Evolutionary conservation across 2,888 invertebrate species (phyloP).

Genomic region (Podabrus alpinus): DNA sequence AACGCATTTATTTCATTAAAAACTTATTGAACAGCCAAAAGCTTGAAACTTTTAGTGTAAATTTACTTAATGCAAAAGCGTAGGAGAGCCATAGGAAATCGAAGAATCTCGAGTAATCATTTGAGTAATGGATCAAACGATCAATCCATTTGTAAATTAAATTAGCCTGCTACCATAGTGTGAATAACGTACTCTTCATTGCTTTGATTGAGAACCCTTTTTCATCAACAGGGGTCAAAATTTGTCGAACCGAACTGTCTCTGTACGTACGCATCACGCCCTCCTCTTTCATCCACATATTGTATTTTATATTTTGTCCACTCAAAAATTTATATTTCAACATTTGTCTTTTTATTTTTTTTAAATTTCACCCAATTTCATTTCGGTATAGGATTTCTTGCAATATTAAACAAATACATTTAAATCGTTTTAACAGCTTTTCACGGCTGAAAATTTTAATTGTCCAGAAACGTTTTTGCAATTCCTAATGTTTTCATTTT

Average conservation of each 20-base stretch:
- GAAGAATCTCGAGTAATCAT: constrained; percentile 13
- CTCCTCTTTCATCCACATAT: constrained; percentile 26
- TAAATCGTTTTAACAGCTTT: no score
- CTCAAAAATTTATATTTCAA: neutral
- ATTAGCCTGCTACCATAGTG: constrained; percentile 32
- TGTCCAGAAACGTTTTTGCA: no score
- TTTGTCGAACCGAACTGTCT: constrained; percentile 8
- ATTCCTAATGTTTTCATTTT: no score
- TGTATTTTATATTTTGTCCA: constrained; percentile 21
- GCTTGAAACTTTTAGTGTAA: neutral
- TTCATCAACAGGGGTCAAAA: constrained; percentile 30
- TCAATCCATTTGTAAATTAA: constrained; percentile 20
- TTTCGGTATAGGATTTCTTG: neutral
- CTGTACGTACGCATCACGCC: constrained; percentile 9
- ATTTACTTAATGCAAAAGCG: constrained; percentile 1
- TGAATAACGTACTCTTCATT: constrained; percentile 36
- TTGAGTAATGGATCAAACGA: constrained; percentile 17
- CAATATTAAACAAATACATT: neutral
- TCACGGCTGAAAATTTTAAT: no score
- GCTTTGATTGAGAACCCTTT: constrained; percentile 37
- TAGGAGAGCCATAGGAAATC: constrained; percentile 15
- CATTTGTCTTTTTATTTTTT: no score
- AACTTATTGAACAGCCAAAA: neutral
- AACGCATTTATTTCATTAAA: neutral
- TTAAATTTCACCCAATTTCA: no score